Evolutionary conservation across 1,140 invertebrate genomes (phyloP), one percentile per base, ranked within the genome.

Genomic region (Odontomachus brunneus): DNA sequence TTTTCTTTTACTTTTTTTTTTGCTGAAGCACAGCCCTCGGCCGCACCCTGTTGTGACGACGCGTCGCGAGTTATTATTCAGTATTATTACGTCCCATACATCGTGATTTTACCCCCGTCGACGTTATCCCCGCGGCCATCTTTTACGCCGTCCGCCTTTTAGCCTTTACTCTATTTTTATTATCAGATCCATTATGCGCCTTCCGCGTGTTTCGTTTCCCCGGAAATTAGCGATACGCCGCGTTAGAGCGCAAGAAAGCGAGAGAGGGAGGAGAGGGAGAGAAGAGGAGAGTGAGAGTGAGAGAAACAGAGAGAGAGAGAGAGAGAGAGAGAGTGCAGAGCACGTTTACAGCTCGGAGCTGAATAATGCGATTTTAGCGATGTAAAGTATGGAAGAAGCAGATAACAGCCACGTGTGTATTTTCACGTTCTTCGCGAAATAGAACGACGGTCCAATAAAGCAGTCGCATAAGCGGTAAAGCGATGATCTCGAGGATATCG

Each of bases 141-240:
- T 80, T 69, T 69, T 59, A 80, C 33, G 33, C 33, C 67, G n/a
- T 44, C 38, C 14, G 49, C 38, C 29, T 44, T 44, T 44, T 44
- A 44, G 38, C 38, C 38, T 44, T 44, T 78, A 71, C 51, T 69
- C n/a, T 80, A 69, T 57, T 80, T 80, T 80, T 71, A 80, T 80
- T 80, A 80, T 80, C 65, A 57, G 53, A 80, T 71, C 38, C 75
- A 80, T 80, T 80, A 71, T 69, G 38, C 17, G 24, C 33, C 65
- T 59, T 80, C 53, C 75, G 38, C 38, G 75, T 80, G 65, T 80
- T 80, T 59, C 24, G 57, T 71, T 80, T 80, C 17, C 38, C 65
- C 65, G 75, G 75, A 80, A 80, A 80, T 80, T 80, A 71, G n/a
- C 53, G 51, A 80, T 71, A 59, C 33, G 33, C 33, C 22, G 19